Base-by-base conservation (phyloP, 2,888 invertebrate species). In the Muscina levida region DNA sequence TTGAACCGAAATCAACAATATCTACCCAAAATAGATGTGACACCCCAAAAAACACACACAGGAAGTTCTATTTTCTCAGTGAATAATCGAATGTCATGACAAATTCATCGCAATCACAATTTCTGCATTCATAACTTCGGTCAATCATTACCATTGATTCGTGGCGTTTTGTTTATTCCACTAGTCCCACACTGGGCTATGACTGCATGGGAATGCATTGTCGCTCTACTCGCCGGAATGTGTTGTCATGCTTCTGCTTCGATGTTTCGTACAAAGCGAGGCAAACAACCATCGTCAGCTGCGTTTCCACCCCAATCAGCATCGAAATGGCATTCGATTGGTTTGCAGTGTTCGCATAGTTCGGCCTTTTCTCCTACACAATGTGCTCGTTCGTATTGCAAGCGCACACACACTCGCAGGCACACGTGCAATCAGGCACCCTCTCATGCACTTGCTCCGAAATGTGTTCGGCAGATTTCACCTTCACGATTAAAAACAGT, bases 241-340 rank as follows among this genome's bases (percentile, higher is more conserved):
- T 48, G 48, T 24, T 53, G 53, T 53, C 31, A 59, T 39, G 37
- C 53, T 53, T 53, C 62, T 19, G 11, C 62, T 62, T 11, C 59
- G 19, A 31, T 26, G 1, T n/a, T 15, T 31, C 31, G 31, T 31
- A 19, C 39, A 37, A 37, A 59, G 15, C 15, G 17, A 37, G 39
- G 22, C 62, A 62, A n/a, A 15, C 62, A 62, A 37, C 15, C 39
- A 59, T 59, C 37, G 39, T 17, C 59, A 59, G 59, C 17, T 59
- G 59, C 19, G 37, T 62, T 53, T 62, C 62, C 62, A 62, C 62
- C 62, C 62, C 62, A 62, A 62, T 62, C 62, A 62, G 62, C 62
- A 62, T 62, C 62, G 62, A 62, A 62, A 62, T 62, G 62, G 62
- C 62, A 62, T 62, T 62, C 62, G 62, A 62, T 62, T 62, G 62